Base-by-base conservation (phyloP, 64 coral and sea anemone genomes). In the Porites lutea region DNA sequence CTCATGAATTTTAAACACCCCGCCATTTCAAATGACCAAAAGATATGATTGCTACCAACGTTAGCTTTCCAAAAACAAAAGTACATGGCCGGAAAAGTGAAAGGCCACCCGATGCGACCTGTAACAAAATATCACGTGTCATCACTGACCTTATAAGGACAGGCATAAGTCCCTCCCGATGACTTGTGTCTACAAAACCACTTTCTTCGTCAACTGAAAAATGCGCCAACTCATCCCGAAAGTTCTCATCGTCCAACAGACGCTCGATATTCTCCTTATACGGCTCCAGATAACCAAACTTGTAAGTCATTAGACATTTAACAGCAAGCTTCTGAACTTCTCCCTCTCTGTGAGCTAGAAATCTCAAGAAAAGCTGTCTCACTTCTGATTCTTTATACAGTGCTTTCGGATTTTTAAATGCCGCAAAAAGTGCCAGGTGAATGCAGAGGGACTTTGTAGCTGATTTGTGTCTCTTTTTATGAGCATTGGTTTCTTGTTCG, bases 281-380 rank as follows among this genome's bases (percentile, higher is more conserved):
- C 0, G 95, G 92, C 48, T 87, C 65, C 7, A 97, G 77, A 82
- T 94, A 94, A 13, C 75, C 58, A 48, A 97, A 97, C 92, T 94
- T 97, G 81, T 97, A 97, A 8, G 88, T 83, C 49, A 82, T 71
- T 43, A 96, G 69, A 27, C 95, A 97, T 4, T 82, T 75, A 6
- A 97, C 76, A 3, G 82, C 92, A 59, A 97, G 75, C 18, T 90
- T 97, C 67, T 97, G 95, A 16, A 97, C 82, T 44, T 93, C 95
- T 44, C 64, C 74, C 15, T 97, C 95, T 68, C 78, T 87, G 47
- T 97, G 95, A 18, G 79, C 58, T 59, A 97, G 19, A 53, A 97
- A 85, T 62, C 52, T 94, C 50, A 88, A 18, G 55, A 82, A 88
- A 1, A 97, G n/a, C 48, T 91, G 27, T 14, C 88, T 86, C 0